Conservation (phyloP, 2,113 vertebrate species). For the Eulemur macaco region DNA sequence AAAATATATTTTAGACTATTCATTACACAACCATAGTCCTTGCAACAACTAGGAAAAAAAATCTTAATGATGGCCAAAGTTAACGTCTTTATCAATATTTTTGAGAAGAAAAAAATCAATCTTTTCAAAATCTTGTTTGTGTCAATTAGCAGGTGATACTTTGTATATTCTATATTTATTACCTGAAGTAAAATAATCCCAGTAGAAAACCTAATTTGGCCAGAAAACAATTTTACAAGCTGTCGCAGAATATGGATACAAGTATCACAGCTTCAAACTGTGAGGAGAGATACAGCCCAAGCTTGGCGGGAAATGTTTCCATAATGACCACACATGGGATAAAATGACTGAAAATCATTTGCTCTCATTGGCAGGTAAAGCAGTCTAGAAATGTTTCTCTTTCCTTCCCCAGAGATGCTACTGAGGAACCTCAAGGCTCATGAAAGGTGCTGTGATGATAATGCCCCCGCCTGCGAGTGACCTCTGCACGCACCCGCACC, state of each 20-base stretch:
- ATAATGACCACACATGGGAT: conserved; percentile 58
- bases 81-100: conserved; percentile 58
- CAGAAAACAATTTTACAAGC: conserved; percentile 64
- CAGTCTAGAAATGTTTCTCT: conserved; percentile 52
- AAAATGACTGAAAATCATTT: conserved; percentile 44
- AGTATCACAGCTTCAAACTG: conserved; percentile 66
- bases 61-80: neutral
- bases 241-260: conserved; percentile 46
- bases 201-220: conserved; percentile 54
- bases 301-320: conserved; percentile 51
- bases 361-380: neutral
- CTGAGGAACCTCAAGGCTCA: conserved; percentile 46
- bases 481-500: neutral
- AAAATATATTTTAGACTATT: conserved; percentile 44
- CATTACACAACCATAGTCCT: conserved; percentile 9
- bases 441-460: conserved; percentile 62
- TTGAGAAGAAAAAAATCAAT: conserved; percentile 1
- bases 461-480: conserved; percentile 50
- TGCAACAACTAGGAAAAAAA: conserved; percentile 20
- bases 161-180: conserved; percentile 52
- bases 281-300: conserved; percentile 38
- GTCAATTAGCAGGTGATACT: conserved; percentile 51
- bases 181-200: conserved; percentile 60
- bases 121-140: conserved; percentile 60
- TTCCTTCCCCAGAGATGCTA: conserved; percentile 38